These are phyloP conservation scores for Drosophila antonietae DNA, from an alignment of 2,888 invertebrate genomes.

Conservation along the genomic window DNA sequence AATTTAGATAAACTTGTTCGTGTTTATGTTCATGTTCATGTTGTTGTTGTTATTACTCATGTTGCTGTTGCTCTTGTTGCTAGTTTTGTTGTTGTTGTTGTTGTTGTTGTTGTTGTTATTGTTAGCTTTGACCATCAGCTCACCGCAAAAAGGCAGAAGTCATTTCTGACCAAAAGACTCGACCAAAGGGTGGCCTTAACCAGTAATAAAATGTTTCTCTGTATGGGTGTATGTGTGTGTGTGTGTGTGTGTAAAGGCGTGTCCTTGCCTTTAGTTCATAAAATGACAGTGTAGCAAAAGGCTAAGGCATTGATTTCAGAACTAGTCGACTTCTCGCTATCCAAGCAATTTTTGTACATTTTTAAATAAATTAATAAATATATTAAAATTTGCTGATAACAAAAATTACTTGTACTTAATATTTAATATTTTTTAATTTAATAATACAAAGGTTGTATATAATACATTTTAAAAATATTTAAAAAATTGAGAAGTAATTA, in stretches of 20 bases:
- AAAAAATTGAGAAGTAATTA: too few relatives aligned
- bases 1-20: slow-evolving; percentile 78
- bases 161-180: slow-evolving; percentile 51
- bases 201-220: slow-evolving; percentile 16
- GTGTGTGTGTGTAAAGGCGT: slow-evolving; percentile 18
- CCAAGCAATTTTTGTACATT: neutral
- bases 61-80: slow-evolving; percentile 35
- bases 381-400: neutral
- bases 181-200: slow-evolving; percentile 29
- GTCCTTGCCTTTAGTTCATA: slow-evolving; percentile 70
- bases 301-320: neutral
- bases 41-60: slow-evolving; percentile 33
- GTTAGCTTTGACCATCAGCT: slow-evolving; percentile 62
- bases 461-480: too few relatives aligned
- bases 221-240: neutral
- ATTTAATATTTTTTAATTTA: neutral
- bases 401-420: too few relatives aligned
- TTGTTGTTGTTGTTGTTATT: slow-evolving; percentile 45
- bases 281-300: slow-evolving; percentile 56
- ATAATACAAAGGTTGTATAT: too few relatives aligned
- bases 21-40: slow-evolving; percentile 50
- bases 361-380: neutral
- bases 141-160: slow-evolving; percentile 79
- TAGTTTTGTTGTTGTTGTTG: slow-evolving; percentile 51
- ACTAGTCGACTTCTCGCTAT: slow-evolving; percentile 12